A percentile compares a stretch with the other conserved stretches of the same genome.
Evolutionary conservation across 2,113 vertebrate genomes (phyloP).

Genomic region (Neolamprologus fasciatus): DNA sequence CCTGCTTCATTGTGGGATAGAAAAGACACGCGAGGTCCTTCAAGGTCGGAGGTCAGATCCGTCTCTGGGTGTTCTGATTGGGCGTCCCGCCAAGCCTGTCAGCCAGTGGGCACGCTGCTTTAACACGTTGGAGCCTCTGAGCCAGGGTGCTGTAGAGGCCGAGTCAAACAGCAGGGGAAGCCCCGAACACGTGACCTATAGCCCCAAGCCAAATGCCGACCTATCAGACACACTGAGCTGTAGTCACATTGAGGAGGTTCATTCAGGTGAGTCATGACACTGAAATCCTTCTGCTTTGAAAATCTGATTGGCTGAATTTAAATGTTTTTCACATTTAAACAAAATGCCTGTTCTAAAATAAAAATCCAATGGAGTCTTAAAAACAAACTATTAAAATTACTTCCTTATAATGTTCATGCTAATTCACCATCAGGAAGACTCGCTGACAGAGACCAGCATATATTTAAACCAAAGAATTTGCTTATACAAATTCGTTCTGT

Average conservation of each 20-base stretch:
- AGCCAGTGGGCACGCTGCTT: constrained; percentile 81
- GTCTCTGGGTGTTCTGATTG: constrained; percentile 80
- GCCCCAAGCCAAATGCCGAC: not conserved
- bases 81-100: constrained; percentile 76
- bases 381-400: not conserved
- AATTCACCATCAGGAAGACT: not conserved
- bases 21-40: constrained; percentile 74
- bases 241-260: not conserved
- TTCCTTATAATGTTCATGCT: not conserved
- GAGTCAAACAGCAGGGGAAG: constrained; percentile 50
- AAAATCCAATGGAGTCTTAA: not conserved
- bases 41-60: constrained; percentile 86
- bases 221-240: constrained; percentile 22
- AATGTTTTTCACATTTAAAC: not conserved
- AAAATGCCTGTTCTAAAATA: not conserved
- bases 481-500: not conserved
- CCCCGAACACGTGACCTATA: constrained; percentile 47
- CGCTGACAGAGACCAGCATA: not conserved
- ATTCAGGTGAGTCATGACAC: constrained; percentile 24
- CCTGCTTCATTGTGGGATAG: constrained; percentile 79
- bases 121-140: constrained; percentile 81
- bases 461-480: not conserved
- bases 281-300: not conserved
- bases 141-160: constrained; percentile 60
- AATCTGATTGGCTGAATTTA: not conserved